These are phyloP conservation scores for Siniperca scherzeri DNA, from an alignment of 2,797 vertebrate species.

Conservation along the genomic window DNA sequence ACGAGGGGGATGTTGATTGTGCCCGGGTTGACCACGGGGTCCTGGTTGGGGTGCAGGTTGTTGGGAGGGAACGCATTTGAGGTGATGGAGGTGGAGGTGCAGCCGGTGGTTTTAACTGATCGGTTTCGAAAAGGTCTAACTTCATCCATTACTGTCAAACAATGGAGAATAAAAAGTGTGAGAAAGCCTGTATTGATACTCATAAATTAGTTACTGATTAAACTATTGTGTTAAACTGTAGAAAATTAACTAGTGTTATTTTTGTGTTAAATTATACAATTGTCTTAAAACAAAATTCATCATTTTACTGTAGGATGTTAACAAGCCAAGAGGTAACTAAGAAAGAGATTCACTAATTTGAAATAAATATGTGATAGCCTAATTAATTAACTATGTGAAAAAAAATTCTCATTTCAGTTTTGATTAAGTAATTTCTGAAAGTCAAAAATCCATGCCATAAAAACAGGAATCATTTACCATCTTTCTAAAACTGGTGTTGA, in stretches of 20 bases:
- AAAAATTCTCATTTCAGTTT: conserved; percentile 30
- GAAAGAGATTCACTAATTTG: background rate
- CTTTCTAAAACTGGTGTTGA: conserved; percentile 59
- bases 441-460: conserved; percentile 39
- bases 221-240: background rate
- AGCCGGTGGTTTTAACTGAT: conserved; percentile 89
- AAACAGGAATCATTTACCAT: conserved; percentile 43
- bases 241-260: background rate
- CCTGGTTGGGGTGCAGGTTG: conserved; percentile 80
- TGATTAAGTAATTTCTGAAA: conserved; percentile 8
- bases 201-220: conserved; percentile 15
- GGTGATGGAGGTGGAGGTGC: conserved; percentile 77
- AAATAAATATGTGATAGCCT: conserved; percentile 10
- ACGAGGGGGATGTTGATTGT: conserved; percentile 83
- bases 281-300: conserved; percentile 1
- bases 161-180: conserved; percentile 84
- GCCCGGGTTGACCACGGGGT: conserved; percentile 80
- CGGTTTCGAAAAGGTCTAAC: conserved; percentile 91
- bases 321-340: conserved; percentile 10
- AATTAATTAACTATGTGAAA: background rate
- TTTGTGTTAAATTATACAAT: conserved; percentile 9
- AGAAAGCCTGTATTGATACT: conserved; percentile 60
- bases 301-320: conserved; percentile 5
- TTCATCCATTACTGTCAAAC: conserved; percentile 95
- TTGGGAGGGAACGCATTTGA: conserved; percentile 80